phyloP scores from a whole-genome alignment of 2,113 vertebrate genomes.

The Gobio gobio region DNA sequence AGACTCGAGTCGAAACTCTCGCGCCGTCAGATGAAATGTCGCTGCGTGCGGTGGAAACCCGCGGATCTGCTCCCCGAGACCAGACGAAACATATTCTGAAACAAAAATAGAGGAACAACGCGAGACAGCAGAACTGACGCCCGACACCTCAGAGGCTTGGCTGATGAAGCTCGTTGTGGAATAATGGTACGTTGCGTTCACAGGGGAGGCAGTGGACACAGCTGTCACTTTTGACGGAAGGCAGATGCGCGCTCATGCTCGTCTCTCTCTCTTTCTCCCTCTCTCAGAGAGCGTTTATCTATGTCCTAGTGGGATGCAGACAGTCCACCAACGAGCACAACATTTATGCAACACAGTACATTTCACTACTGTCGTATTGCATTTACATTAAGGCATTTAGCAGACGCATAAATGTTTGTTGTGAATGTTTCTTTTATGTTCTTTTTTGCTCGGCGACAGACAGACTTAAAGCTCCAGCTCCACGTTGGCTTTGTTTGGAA shows the following conservation, averaged over 20 bases:
- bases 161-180: conserved; percentile 3
- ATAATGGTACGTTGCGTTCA: not conserved
- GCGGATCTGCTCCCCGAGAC: not conserved
- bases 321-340: conserved; percentile 7
- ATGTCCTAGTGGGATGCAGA: conserved; percentile 9
- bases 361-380: not conserved
- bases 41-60: not conserved
- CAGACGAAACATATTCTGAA: not conserved
- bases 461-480: no score
- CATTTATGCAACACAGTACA: not conserved
- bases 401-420: not conserved
- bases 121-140: not conserved
- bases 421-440: no score
- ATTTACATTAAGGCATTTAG: not conserved
- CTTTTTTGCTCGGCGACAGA: no score
- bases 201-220: conserved; percentile 20
- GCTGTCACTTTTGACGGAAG: conserved; percentile 72
- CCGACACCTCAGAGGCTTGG: not conserved
- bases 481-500: no score
- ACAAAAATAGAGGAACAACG: not conserved
- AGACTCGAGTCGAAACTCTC: not conserved
- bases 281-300: not conserved
- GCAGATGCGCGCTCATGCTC: conserved; percentile 65
- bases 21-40: not conserved
- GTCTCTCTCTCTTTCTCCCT: conserved; percentile 21